Evolutionary conservation across 2,888 invertebrate genomes (phyloP).

Genomic region (Diadromus collaris): DNA sequence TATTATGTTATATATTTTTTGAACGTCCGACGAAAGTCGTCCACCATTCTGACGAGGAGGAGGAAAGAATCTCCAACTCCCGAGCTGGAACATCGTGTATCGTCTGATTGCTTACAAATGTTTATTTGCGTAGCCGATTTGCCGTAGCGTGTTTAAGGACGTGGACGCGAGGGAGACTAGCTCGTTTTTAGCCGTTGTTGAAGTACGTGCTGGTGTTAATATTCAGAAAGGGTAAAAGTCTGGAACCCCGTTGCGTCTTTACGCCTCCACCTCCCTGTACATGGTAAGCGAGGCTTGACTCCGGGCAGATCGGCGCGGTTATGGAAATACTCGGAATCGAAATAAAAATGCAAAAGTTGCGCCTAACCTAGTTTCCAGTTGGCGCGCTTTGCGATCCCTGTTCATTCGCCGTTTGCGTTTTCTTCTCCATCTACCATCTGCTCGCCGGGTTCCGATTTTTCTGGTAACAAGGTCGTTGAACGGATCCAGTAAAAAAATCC

Average conservation of each 20-base stretch:
- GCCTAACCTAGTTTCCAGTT: slow-evolving; percentile 11
- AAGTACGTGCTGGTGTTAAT: slow-evolving; percentile 19
- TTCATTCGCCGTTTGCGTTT: background rate
- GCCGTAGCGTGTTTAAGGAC: slow-evolving; percentile 6
- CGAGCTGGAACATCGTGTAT: background rate
- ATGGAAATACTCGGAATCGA: background rate
- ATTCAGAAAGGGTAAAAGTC: slow-evolving; percentile 12
- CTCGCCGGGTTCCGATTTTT: slow-evolving; percentile 4
- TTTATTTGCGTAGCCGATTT: slow-evolving; percentile 4
- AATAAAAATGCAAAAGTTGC: slow-evolving; percentile 14
- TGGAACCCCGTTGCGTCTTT: slow-evolving; percentile 7
- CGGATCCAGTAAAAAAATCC: too few species aligned
- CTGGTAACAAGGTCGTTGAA: slow-evolving; percentile 17
- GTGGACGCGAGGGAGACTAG: background rate
- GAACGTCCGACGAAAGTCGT: background rate
- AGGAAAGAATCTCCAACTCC: background rate
- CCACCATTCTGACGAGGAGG: background rate
- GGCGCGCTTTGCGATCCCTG: background rate
- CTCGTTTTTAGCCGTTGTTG: slow-evolving; percentile 6
- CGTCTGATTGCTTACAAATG: slow-evolving; percentile 4
- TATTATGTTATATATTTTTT: background rate
- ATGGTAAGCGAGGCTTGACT: background rate
- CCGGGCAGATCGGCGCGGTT: background rate
- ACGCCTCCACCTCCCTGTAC: slow-evolving; percentile 9
- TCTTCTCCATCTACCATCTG: background rate